Evolutionary conservation across 2,113 vertebrate species (phyloP).

Genomic region (Poecile atricapillus): DNA sequence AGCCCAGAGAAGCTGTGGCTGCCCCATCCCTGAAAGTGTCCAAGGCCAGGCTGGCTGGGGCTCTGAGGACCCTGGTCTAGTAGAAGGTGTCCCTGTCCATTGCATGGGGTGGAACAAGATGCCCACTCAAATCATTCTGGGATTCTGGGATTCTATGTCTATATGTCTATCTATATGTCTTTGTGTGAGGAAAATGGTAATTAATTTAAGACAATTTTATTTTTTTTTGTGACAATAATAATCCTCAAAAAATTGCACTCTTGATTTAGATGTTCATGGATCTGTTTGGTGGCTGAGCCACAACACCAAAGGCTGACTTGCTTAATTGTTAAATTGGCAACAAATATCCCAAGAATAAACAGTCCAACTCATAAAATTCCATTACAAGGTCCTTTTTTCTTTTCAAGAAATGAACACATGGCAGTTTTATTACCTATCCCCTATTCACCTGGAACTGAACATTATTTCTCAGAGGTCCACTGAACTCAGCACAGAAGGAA

Average conservation of each 20-base stretch:
- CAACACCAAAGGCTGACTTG: background rate
- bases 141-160: background rate
- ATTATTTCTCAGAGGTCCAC: background rate
- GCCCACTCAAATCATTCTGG: background rate
- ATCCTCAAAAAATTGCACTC: background rate
- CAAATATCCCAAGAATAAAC: background rate
- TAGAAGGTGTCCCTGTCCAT: background rate
- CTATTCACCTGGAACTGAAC: background rate
- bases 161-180: background rate
- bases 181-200: background rate
- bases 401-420: background rate
- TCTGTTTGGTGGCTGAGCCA: background rate
- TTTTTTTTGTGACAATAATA: background rate
- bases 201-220: background rate
- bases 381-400: background rate
- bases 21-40: background rate
- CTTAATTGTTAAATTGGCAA: background rate
- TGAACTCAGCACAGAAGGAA: background rate
- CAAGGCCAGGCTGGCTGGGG: background rate
- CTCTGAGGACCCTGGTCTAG: background rate
- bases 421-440: background rate
- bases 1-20: background rate
- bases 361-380: background rate
- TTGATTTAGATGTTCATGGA: background rate
- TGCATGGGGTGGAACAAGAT: rapidly evolving